Evolutionary conservation across 2,797 vertebrate genomes (phyloP), one percentile per base, ranked within the genome.

Genomic region (Lepilemur ruficaudatus): DNA sequence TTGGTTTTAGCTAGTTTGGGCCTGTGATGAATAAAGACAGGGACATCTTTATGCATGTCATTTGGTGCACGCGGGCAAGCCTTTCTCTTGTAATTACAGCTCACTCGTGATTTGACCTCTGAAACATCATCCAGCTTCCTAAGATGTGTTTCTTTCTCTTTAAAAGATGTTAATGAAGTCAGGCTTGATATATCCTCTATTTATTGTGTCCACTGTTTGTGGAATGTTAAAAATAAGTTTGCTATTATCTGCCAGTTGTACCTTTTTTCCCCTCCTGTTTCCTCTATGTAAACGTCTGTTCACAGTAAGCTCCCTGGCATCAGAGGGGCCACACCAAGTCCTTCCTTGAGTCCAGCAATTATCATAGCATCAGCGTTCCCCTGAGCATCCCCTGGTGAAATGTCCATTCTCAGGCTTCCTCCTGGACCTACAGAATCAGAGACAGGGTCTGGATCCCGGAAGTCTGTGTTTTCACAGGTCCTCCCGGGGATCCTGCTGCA

Each of bases 161-260:
- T 35, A 59, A 23, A 48, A 78, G 18, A 7, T 30, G 46, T 43
- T n/a, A 35, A 84, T 86, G 30, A 92, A 50, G 15, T 35, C 38
- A 28, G 6, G 6, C 28, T 72, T 28, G 46, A 38, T 43, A 43
- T 7, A 4, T 1, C 3, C 14, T 18, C 4, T 46, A 28, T 12
- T 20, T 5, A 30, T 18, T 18, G 5, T 46, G 32, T 69, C 46
- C 4, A n/a, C 1, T 5, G n/a, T 43, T n/a, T 5, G 43, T n/a
- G 50, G 43, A 23, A n/a, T 32, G 50, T 48, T 43, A 41, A 41
- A 25, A 63, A 61, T 28, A 48, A 81, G 18, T 20, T 28, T 43
- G 35, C 38, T 23, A 2, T 43, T 1, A 38, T 2, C 1, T 1
- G 6, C 35, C 4, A 2, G 0, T 43, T 4, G 61, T 8, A 3